Base-by-base conservation (phyloP, 2,113 vertebrate species). In the Electrona antarctica region DNA sequence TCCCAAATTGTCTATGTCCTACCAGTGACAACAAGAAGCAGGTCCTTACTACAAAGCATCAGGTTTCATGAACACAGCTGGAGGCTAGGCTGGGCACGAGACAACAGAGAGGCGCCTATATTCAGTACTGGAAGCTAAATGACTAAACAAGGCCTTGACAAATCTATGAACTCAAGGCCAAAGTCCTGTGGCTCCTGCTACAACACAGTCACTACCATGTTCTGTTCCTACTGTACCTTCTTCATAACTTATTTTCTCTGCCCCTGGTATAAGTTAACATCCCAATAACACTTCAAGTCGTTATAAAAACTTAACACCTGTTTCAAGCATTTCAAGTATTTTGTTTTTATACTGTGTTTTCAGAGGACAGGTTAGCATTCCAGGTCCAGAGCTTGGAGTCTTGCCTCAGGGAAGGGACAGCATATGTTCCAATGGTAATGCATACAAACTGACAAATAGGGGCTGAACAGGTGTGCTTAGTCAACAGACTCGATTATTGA, bases 401-500 rank as follows among this genome's bases (percentile, higher is more conserved):
- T 4, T 7, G 2, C 67, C 65, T 62, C 54, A 4, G 0, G 29
- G 7, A 8, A 21, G 49, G 7, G 55, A 33, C 21, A 62, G 45
- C 71, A 77, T 55, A 79, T 79, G 83, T 67, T 60, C 0, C 0
- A 15, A 62, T 10, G 3, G 55, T 74, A 68, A 10, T 51, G 33
- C 69, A 71, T 45, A 87, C 79, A 89, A 84, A 84, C 69, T 62
- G 45, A 15, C 29, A 79, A 54, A 71, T 77, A 60, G 33, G 77
- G 66, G 61, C 56, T 12, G 6, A 85, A 80, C 87, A 85, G 84
- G 78, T 75, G 85, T 81, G 70, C 73, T 65, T 63, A 3, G 60
- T 71, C 71, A 67, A 62, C 62, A 59, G 13, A 73, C 4, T 11
- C 6, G 52, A 48, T 49, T 7, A 59, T 58, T 7, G 74, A 69